Percentiles rank a stretch among this genome's conserved stretches.
Conservation (phyloP, 2,888 invertebrate species). For the Drosophila flavopinicola region DNA sequence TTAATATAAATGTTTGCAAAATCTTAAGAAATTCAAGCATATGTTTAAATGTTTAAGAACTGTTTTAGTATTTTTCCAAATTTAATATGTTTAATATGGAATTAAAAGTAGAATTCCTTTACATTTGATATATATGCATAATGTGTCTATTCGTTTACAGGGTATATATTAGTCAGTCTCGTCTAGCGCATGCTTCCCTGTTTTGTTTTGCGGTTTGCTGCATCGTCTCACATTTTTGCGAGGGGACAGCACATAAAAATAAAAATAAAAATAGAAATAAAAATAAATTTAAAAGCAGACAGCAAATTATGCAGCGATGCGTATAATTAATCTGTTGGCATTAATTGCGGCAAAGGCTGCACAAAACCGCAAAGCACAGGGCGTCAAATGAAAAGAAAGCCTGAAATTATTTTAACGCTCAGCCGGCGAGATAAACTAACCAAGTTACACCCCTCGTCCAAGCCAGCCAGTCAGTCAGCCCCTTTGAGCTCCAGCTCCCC, state of each 20-base stretch:
- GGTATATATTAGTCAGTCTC: not conserved
- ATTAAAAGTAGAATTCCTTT: too few species aligned
- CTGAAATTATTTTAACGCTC: slow-evolving; percentile 70
- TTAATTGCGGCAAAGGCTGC: slow-evolving; percentile 75
- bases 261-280: slow-evolving; percentile 43
- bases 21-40: not conserved
- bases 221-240: slow-evolving; percentile 17
- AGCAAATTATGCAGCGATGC: slow-evolving; percentile 72
- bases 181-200: not conserved
- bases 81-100: too few species aligned
- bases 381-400: slow-evolving; percentile 39
- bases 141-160: not conserved
- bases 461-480: not conserved
- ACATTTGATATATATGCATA: not conserved
- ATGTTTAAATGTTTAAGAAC: not conserved
- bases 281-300: slow-evolving; percentile 61
- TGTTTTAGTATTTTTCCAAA: too few species aligned
- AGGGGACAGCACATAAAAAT: slow-evolving; percentile 32
- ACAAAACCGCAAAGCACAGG: slow-evolving; percentile 26
- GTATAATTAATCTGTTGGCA: slow-evolving; percentile 79
- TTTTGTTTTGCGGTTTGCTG: slow-evolving; percentile 13
- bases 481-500: slow-evolving; percentile 1
- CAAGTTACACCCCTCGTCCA: slow-evolving; percentile 4
- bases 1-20: not conserved
- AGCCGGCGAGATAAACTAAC: slow-evolving; percentile 65